A percentile compares a stretch with the other conserved stretches of the same genome.
Evolutionary conservation across 2,888 invertebrate species (phyloP).

Genomic region (Meganola albula): DNA sequence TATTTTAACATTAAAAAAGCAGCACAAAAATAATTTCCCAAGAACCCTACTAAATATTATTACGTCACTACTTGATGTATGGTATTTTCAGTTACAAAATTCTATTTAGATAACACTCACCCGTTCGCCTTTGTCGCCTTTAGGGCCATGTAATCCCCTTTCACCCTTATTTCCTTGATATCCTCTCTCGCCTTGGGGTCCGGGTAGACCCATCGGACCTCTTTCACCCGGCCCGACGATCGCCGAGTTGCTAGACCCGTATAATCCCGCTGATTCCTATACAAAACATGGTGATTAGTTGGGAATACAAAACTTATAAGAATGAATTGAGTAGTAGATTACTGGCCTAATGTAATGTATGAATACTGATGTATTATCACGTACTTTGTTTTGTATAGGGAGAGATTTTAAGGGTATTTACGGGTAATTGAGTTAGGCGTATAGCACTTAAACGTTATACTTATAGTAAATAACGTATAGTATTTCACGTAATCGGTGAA

Average conservation of each 20-base stretch:
- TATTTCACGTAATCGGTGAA: no score
- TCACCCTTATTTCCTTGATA: constrained; percentile 79
- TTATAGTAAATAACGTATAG: no score
- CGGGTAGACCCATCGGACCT: constrained; percentile 81
- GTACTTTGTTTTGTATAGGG: no score
- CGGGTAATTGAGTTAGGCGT: no score
- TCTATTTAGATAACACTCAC: constrained; percentile 67
- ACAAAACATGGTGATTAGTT: constrained; percentile 41
- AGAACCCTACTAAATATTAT: no score
- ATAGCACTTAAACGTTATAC: no score
- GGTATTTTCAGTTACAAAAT: no score
- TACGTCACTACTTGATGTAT: no score
- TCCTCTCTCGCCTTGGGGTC: constrained; percentile 82
- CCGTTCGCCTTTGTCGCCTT: constrained; percentile 86
- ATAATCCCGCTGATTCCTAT: constrained; percentile 72
- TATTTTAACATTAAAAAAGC: no score
- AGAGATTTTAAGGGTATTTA: no score
- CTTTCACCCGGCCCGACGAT: constrained; percentile 83
- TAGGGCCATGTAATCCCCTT: constrained; percentile 77
- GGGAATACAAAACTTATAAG: constrained; percentile 25
- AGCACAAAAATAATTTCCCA: no score
- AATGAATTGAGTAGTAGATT: constrained; percentile 9
- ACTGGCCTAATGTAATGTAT: not conserved
- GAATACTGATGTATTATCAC: no score
- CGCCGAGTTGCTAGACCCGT: constrained; percentile 74